These are phyloP conservation scores for Rhamnusium bicolor DNA, from an alignment of 2,888 invertebrate species.

Conservation along the genomic window DNA sequence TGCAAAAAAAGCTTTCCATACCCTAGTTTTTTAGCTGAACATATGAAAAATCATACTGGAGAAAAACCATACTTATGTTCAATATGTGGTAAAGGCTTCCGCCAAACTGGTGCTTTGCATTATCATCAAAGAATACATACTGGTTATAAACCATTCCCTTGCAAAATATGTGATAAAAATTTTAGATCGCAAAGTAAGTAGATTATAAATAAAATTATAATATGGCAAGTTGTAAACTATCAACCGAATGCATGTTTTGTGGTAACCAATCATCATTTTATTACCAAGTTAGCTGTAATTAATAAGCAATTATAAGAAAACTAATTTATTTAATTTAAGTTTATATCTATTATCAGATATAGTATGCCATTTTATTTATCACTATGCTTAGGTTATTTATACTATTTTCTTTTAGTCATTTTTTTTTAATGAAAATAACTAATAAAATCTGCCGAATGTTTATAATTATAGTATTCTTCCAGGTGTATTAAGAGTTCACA, in stretches of 20 bases:
- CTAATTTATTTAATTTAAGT: too few species aligned
- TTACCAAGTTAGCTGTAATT: too few species aligned
- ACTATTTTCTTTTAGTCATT: too few species aligned
- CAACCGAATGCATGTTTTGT: too few species aligned
- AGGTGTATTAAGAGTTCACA: constrained; percentile 60
- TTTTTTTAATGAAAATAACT: background rate
- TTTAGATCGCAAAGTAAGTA: constrained; percentile 59
- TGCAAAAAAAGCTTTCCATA: constrained; percentile 64
- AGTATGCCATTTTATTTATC: too few species aligned
- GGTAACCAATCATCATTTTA: too few species aligned
- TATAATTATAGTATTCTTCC: constrained; percentile 28
- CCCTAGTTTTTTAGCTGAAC: constrained; percentile 65
- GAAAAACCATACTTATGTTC: constrained; percentile 65
- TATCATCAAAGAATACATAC: constrained; percentile 64
- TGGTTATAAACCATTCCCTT: constrained; percentile 60
- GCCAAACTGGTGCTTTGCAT: constrained; percentile 65
- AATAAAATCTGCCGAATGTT: background rate
- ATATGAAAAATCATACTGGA: constrained; percentile 68
- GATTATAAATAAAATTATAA: too few species aligned
- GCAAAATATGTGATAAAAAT: constrained; percentile 55
- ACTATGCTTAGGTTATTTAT: too few species aligned
- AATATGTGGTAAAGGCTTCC: constrained; percentile 65
- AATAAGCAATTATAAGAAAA: too few species aligned
- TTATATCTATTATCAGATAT: too few species aligned
- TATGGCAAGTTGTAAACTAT: too few species aligned